phyloP scores from a whole-genome alignment of 1,140 invertebrate genomes.

The Zophobas morio region DNA sequence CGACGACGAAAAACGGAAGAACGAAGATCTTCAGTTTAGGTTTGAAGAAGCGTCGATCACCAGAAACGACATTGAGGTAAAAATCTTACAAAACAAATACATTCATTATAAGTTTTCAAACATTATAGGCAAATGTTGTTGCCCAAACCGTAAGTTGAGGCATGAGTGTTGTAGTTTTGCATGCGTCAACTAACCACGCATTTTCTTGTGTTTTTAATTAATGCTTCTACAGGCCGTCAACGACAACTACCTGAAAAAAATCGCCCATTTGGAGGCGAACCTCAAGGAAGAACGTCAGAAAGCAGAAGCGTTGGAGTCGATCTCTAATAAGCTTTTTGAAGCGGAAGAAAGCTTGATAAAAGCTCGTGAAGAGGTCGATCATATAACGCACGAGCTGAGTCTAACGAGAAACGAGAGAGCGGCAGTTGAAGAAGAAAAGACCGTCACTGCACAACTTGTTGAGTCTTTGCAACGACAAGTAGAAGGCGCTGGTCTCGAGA shows the following conservation, averaged over 20 bases:
- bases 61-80: conserved; percentile 86
- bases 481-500: conserved; percentile 30
- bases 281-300: conserved; percentile 69
- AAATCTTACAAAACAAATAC: background rate
- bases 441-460: conserved; percentile 12
- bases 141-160: conserved; percentile 69
- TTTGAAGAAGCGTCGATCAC: conserved; percentile 90
- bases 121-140: conserved; percentile 52
- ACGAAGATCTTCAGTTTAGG: conserved; percentile 93
- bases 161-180: conserved; percentile 4
- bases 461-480: conserved; percentile 49
- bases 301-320: conserved; percentile 69
- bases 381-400: conserved; percentile 56
- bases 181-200: conserved; percentile 1
- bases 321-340: conserved; percentile 72
- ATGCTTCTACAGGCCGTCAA: conserved; percentile 66
- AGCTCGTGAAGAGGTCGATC: conserved; percentile 66
- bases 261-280: conserved; percentile 71
- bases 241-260: conserved; percentile 69
- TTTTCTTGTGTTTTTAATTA: conserved; percentile 37
- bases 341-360: conserved; percentile 70
- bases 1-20: conserved; percentile 89
- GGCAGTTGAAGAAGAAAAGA: conserved; percentile 3
- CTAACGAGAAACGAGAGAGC: conserved; percentile 23
- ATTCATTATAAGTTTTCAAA: conserved; percentile 9